Evolutionary conservation across 2,888 invertebrate species (phyloP).

Genomic region (Uropetala carovei): DNA sequence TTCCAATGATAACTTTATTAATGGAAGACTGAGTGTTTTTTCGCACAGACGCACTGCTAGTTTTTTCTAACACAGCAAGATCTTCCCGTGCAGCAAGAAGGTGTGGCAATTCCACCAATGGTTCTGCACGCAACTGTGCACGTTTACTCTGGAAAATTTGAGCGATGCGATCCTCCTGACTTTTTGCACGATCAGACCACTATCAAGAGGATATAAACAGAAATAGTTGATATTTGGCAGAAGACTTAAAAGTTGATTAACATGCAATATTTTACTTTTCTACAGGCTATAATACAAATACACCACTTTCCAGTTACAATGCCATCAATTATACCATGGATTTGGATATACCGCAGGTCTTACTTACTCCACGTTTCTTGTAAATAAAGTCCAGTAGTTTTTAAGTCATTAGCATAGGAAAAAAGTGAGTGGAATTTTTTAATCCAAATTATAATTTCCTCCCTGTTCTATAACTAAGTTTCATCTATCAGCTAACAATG

Average conservation of each 20-base stretch:
- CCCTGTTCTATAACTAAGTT: no score
- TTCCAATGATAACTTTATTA: slow-evolving; percentile 93
- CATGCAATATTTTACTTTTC: no score
- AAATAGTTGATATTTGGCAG: neutral
- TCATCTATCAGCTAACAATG: no score
- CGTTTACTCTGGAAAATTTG: slow-evolving; percentile 79
- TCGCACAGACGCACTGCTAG: slow-evolving; percentile 90
- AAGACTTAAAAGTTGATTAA: neutral
- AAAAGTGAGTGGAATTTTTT: no score
- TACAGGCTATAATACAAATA: no score
- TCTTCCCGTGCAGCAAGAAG: slow-evolving; percentile 91
- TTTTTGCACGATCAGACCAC: slow-evolving; percentile 90
- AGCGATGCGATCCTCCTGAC: slow-evolving; percentile 84
- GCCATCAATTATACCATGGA: no score
- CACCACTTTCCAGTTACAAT: no score
- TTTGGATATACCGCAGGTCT: no score
- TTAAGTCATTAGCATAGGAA: no score
- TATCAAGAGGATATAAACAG: slow-evolving; percentile 72
- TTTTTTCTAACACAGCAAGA: slow-evolving; percentile 92
- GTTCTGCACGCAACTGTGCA: slow-evolving; percentile 77
- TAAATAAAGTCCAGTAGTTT: no score
- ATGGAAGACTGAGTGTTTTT: slow-evolving; percentile 90
- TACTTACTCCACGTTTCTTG: no score
- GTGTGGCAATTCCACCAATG: slow-evolving; percentile 84
- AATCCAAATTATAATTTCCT: no score